Percentiles rank a stretch among this genome's conserved stretches.
phyloP scores from a whole-genome alignment of 2,888 invertebrate species.

The Herminia tarsipennalis region DNA sequence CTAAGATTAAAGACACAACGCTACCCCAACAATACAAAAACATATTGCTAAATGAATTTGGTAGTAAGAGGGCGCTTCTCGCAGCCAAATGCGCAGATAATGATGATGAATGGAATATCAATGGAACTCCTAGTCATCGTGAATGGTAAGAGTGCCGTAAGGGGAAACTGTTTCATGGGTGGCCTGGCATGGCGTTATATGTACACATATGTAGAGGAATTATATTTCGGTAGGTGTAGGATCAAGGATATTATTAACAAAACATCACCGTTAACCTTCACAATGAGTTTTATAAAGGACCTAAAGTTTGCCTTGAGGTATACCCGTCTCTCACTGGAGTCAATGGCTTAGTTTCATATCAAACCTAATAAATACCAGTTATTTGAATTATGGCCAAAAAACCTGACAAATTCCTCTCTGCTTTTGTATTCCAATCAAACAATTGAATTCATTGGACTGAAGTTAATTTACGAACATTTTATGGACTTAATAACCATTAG shows the following conservation, averaged over 20 bases:
- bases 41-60: constrained; percentile 47
- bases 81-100: constrained; percentile 56
- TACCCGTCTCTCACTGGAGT: too few species aligned
- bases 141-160: constrained; percentile 12
- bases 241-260: too few species aligned
- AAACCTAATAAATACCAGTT: too few species aligned
- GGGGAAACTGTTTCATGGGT: constrained; percentile 17
- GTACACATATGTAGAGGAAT: constrained; percentile 3
- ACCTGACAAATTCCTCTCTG: too few species aligned
- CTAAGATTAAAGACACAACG: constrained; percentile 11
- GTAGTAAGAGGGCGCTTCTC: constrained; percentile 30
- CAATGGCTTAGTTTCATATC: too few species aligned
- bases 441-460: too few species aligned
- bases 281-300: not conserved
- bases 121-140: constrained; percentile 46
- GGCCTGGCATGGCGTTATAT: constrained; percentile 6
- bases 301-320: not conserved
- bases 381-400: too few species aligned
- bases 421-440: too few species aligned
- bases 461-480: too few species aligned
- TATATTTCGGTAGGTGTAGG: too few species aligned
- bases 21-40: constrained; percentile 31
- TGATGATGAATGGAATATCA: constrained; percentile 57
- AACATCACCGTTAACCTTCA: too few species aligned
- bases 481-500: too few species aligned